Percentiles rank a stretch among this genome's conserved stretches.
Conservation (phyloP, 1,140 invertebrate species). For the Harlomillsia oculata region DNA sequence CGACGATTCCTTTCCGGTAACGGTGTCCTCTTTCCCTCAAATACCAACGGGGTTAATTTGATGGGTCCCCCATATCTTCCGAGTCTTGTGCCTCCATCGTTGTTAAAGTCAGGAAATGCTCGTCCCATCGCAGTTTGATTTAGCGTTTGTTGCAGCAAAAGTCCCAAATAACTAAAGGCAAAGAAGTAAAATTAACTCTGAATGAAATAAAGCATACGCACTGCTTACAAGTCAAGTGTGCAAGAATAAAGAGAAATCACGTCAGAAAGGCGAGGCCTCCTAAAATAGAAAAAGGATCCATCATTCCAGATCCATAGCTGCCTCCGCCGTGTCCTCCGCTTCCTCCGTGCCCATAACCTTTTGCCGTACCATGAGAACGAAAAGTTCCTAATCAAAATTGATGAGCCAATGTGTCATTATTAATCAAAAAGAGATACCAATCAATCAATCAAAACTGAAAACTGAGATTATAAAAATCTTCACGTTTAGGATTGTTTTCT, state of each 20-base stretch:
- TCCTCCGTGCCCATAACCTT: slow-evolving; percentile 15
- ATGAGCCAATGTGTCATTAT: too few species aligned
- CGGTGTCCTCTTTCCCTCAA: too few species aligned
- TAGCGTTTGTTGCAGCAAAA: slow-evolving; percentile 22
- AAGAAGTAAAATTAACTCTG: not conserved
- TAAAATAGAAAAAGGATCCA: slow-evolving; percentile 32
- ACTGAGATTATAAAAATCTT: too few species aligned
- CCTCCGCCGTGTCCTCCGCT: slow-evolving; percentile 5
- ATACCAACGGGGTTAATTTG: not conserved
- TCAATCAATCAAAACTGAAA: too few species aligned
- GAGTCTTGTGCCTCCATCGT: not conserved
- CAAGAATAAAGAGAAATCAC: not conserved
- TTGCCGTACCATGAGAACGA: not conserved
- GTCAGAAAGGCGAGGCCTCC: slow-evolving; percentile 29
- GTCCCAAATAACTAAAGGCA: slow-evolving; percentile 19
- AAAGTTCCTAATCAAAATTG: too few species aligned
- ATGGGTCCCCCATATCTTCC: not conserved
- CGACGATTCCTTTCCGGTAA: not conserved
- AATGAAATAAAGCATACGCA: not conserved
- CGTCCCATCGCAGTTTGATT: slow-evolving; percentile 18
- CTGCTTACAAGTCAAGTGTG: not conserved
- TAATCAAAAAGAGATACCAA: too few species aligned
- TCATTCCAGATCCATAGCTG: slow-evolving; percentile 4
- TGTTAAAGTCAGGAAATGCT: slow-evolving; percentile 7
- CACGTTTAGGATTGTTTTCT: too few species aligned